phyloP scores from a whole-genome alignment of 2,113 vertebrate species.

The Megatriorchis doriae region DNA sequence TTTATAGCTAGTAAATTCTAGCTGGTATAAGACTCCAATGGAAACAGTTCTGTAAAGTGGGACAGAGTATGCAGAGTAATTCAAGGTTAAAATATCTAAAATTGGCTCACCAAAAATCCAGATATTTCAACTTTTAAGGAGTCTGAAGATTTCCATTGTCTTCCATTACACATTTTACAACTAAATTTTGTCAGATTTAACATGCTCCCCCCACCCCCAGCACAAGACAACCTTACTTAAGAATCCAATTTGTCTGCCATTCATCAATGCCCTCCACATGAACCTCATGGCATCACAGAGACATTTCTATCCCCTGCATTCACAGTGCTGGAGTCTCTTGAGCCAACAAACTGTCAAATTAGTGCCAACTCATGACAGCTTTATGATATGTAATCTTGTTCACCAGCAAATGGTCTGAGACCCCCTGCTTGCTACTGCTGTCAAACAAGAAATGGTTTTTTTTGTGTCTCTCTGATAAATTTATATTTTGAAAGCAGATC shows the following conservation, averaged over 20 bases:
- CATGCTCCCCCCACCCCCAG: background rate
- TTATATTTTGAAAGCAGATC: conserved; percentile 55
- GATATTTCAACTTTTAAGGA: background rate
- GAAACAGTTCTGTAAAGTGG: background rate
- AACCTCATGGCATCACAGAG: conserved; percentile 47
- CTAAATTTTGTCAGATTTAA: background rate
- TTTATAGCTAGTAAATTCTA: background rate
- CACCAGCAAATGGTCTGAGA: conserved; percentile 63
- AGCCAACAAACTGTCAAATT: conserved; percentile 70
- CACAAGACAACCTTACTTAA: conserved; percentile 37
- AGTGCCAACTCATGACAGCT: conserved; percentile 63
- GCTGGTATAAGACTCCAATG: background rate
- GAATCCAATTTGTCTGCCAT: conserved; percentile 50
- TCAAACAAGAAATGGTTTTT: conserved; percentile 44
- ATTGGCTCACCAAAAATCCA: background rate
- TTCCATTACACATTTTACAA: background rate
- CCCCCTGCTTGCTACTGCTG: conserved; percentile 57
- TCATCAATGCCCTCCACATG: conserved; percentile 29
- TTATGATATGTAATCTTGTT: conserved; percentile 70
- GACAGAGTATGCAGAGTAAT: background rate
- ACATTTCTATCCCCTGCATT: conserved; percentile 46
- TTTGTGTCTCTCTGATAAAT: conserved; percentile 16
- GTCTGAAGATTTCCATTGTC: background rate
- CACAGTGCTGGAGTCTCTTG: conserved; percentile 30
- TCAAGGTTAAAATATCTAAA: background rate